Conservation (phyloP, 2,113 vertebrate genomes). For the Marmota monax region DNA sequence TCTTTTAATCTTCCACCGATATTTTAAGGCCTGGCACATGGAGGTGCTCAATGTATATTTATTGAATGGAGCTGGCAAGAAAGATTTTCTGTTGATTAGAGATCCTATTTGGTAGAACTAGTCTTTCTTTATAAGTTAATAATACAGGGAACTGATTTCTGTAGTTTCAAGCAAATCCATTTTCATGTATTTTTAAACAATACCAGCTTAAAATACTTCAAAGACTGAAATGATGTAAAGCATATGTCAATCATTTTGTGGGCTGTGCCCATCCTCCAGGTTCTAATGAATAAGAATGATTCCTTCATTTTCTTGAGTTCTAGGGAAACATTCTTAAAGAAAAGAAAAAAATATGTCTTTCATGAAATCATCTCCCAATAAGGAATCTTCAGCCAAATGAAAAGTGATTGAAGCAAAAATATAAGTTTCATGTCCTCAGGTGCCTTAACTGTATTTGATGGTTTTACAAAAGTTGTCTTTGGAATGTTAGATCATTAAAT, state of each 20-base stretch:
- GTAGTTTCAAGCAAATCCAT: constrained; percentile 57
- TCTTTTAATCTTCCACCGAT: neutral
- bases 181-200: constrained; percentile 74
- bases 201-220: constrained; percentile 73
- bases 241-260: constrained; percentile 56
- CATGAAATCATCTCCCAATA: constrained; percentile 66
- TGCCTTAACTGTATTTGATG: neutral
- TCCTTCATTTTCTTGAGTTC: constrained; percentile 67
- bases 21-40: neutral
- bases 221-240: constrained; percentile 64
- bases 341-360: constrained; percentile 31
- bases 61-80: constrained; percentile 3
- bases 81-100: constrained; percentile 36
- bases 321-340: constrained; percentile 56
- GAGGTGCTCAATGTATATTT: neutral
- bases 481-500: neutral
- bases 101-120: constrained; percentile 37
- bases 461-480: constrained; percentile 43
- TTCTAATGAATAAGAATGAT: constrained; percentile 74
- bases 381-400: constrained; percentile 59
- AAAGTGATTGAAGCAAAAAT: constrained; percentile 63
- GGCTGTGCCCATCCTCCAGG: constrained; percentile 46
- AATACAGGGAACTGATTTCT: constrained; percentile 60
- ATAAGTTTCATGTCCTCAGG: constrained; percentile 32
- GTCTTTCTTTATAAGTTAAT: constrained; percentile 68